Base-by-base conservation (phyloP, 2,797 vertebrate species). In the Thunnus albacares region DNA sequence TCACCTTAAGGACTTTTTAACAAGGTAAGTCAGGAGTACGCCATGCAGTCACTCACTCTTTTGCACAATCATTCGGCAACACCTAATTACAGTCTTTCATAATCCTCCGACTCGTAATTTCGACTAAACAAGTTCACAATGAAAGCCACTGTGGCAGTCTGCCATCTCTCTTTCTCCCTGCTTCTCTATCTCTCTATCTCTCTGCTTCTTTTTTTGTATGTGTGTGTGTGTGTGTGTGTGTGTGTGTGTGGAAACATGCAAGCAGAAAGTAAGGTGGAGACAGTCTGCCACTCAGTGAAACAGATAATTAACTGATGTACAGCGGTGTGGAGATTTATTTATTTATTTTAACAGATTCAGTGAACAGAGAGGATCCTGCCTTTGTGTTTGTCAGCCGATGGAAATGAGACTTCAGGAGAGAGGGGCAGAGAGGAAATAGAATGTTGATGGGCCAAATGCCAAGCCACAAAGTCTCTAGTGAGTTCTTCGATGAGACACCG, bases 61-160 rank as follows among this genome's bases (percentile, higher is more conserved):
- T 86, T 53, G 53, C 85, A 84, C 71, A 75, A 83, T 87, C 73
- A 83, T 83, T 89, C 76, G 56, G 79, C 84, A 92, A 85, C 84
- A 86, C 87, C 92, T 94, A 93, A 95, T 96, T 96, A 93, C 89
- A 92, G 86, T 80, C 91, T 92, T 90, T 94, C 90, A 93, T 92
- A 94, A 95, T 91, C 83, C 88, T 83, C 73, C 1, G 52, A 91
- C 91, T 94, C 80, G 68, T 94, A 93, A 93, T 93, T 95, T 94
- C 89, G 80, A 93, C 93, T 91, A 93, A 95, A 95, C 94, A 95
- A 92, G 87, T 94, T 93, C 81, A 82, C 77, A 71, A 55, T 91
- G 87, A 90, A 89, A 80, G 79, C 75, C 75, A 53, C 38, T 38
- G 82, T 90, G 89, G 89, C 93, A 92, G 81, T 74, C 87, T 93